Evolutionary conservation across 2,888 invertebrate species (phyloP).

Genomic region (Philonicus albiceps): DNA sequence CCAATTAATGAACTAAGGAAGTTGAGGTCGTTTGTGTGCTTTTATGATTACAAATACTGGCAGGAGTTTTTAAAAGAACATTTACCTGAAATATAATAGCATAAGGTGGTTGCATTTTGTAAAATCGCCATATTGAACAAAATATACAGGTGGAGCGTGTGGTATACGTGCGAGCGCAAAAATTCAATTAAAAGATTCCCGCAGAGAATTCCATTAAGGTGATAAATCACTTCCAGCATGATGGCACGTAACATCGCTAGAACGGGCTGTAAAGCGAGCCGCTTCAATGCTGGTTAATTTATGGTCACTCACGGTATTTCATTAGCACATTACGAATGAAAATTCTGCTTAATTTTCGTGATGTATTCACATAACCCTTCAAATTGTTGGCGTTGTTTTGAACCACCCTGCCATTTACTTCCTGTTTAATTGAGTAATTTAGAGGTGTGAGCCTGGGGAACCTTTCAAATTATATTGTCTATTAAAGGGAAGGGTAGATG

Average conservation of each 20-base stretch:
- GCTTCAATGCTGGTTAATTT: slow-evolving; percentile 21
- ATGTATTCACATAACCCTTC: slow-evolving; percentile 29
- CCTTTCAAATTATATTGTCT: not conserved
- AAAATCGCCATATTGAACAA: not conserved
- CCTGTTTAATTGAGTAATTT: not conserved
- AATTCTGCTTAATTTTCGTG: slow-evolving; percentile 22
- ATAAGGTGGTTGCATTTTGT: not conserved
- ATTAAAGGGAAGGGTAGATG: not conserved
- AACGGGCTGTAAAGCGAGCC: slow-evolving; percentile 1
- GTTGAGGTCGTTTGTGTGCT: not conserved
- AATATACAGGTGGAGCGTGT: not conserved
- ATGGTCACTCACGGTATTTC: slow-evolving; percentile 34
- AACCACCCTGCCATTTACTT: not conserved
- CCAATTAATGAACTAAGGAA: not conserved
- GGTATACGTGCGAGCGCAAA: slow-evolving; percentile 26
- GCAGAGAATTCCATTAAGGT: slow-evolving; percentile 30
- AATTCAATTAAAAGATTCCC: slow-evolving; percentile 35
- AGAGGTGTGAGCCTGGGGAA: not conserved
- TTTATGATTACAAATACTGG: not conserved
- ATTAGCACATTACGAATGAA: slow-evolving; percentile 26
- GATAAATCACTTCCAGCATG: slow-evolving; percentile 22
- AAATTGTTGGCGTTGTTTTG: slow-evolving; percentile 18
- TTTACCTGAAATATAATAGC: not conserved
- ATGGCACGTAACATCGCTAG: slow-evolving; percentile 11
- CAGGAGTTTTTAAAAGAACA: not conserved